These are phyloP conservation scores for Latheticus oryzae DNA, from an alignment of 2,888 invertebrate genomes.

Conservation along the genomic window DNA sequence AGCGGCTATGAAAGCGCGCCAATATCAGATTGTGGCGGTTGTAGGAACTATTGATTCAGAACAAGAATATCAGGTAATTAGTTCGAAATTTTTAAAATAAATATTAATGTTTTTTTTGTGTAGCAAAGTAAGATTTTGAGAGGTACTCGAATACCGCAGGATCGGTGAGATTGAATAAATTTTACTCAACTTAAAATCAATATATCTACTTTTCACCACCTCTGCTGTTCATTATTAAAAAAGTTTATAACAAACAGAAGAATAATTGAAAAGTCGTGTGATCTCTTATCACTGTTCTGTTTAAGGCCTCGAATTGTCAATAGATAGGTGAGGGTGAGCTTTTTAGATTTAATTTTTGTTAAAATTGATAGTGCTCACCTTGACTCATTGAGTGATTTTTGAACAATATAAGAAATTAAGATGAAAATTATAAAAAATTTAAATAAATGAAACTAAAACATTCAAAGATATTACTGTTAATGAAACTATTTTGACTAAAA, in stretches of 20 bases:
- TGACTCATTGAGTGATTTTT: constrained; percentile 30
- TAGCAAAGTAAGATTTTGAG: constrained; percentile 84
- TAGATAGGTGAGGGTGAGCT: constrained; percentile 23
- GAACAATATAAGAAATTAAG: constrained; percentile 30
- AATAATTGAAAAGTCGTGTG: constrained; percentile 19
- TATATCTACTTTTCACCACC: constrained; percentile 55
- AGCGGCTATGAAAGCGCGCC: constrained; percentile 81
- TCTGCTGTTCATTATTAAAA: constrained; percentile 59
- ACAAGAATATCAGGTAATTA: constrained; percentile 77
- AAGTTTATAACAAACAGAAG: constrained; percentile 2
- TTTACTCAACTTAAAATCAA: constrained; percentile 3
- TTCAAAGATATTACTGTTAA: constrained; percentile 16
- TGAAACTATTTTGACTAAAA: constrained; percentile 30
- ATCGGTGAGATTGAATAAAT: constrained; percentile 69
- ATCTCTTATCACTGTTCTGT: constrained; percentile 16
- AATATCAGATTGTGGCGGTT: constrained; percentile 89
- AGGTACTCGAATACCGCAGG: constrained; percentile 80
- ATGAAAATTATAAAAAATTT: constrained; percentile 6
- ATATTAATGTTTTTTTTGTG: constrained; percentile 47
- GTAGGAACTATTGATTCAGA: constrained; percentile 79
- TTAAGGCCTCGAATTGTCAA: constrained; percentile 37
- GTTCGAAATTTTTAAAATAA: not conserved
- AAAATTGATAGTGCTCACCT: constrained; percentile 1
- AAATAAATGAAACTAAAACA: not conserved
- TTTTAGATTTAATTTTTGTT: constrained; percentile 20